These are phyloP conservation scores for Galeopterus variegatus DNA, from an alignment of 2,113 vertebrate species.

Conservation along the genomic window DNA sequence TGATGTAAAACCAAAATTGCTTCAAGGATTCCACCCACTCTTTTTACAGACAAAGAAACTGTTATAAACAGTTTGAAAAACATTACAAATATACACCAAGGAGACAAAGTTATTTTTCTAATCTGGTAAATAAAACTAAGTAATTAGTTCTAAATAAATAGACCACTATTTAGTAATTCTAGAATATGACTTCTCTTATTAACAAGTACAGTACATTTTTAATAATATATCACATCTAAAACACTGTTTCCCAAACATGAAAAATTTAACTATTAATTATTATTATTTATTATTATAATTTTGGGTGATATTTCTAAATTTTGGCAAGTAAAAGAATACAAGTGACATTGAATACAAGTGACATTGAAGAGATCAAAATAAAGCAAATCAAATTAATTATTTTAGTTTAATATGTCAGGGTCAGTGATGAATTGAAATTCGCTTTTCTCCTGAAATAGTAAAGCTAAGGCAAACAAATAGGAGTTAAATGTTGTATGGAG, in stretches of 20 bases:
- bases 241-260: background rate
- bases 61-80: constrained; percentile 55
- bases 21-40: constrained; percentile 30
- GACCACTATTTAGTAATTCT: constrained; percentile 9
- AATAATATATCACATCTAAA: background rate
- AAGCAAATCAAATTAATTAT: constrained; percentile 45
- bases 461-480: constrained; percentile 22
- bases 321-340: background rate
- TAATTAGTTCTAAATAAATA: no score
- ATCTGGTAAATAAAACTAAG: constrained; percentile 46
- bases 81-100: background rate
- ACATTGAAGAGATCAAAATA: constrained; percentile 27
- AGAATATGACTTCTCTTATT: background rate
- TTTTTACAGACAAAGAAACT: constrained; percentile 63
- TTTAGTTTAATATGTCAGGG: background rate
- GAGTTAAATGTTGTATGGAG: constrained; percentile 58
- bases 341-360: background rate
- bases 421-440: background rate
- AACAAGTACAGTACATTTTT: background rate
- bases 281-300: background rate
- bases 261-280: background rate
- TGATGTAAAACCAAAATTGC: constrained; percentile 24
- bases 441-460: background rate
- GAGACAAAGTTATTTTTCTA: constrained; percentile 30
- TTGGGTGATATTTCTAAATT: background rate